Conservation (phyloP, 2,797 vertebrate genomes). For the Stomatorhinus walkeri region DNA sequence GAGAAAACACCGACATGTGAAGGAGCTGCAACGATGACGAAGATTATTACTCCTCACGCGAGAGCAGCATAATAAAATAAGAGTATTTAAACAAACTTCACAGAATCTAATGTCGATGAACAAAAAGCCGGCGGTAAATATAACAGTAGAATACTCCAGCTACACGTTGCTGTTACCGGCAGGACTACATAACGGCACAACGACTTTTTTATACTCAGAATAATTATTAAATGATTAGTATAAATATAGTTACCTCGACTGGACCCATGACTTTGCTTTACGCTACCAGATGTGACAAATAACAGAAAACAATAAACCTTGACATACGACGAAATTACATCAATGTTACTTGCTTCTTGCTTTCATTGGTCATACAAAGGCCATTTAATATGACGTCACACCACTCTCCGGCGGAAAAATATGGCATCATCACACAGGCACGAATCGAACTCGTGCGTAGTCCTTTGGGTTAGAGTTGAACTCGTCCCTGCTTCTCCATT, state of each 20-base stretch:
- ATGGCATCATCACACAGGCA: background rate
- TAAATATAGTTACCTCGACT: slow-evolving; percentile 40
- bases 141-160: background rate
- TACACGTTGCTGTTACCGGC: background rate
- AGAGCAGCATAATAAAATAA: background rate
- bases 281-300: background rate
- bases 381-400: slow-evolving; percentile 33
- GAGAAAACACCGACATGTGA: slow-evolving; percentile 82
- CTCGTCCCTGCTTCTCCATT: background rate
- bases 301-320: background rate
- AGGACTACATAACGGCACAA: background rate
- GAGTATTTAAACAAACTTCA: background rate
- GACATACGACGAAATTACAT: background rate
- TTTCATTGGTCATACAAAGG: background rate
- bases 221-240: background rate
- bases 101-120: background rate
- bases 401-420: background rate
- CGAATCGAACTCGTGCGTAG: background rate
- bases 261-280: slow-evolving; percentile 38
- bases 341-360: background rate
- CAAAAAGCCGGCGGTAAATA: background rate
- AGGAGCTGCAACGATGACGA: slow-evolving; percentile 55
- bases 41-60: background rate
- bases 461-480: background rate
- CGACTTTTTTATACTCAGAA: background rate